Evolutionary conservation across 2,113 vertebrate species (phyloP), one percentile per base, ranked within the genome.

Genomic region (Hyperoodon ampullatus): DNA sequence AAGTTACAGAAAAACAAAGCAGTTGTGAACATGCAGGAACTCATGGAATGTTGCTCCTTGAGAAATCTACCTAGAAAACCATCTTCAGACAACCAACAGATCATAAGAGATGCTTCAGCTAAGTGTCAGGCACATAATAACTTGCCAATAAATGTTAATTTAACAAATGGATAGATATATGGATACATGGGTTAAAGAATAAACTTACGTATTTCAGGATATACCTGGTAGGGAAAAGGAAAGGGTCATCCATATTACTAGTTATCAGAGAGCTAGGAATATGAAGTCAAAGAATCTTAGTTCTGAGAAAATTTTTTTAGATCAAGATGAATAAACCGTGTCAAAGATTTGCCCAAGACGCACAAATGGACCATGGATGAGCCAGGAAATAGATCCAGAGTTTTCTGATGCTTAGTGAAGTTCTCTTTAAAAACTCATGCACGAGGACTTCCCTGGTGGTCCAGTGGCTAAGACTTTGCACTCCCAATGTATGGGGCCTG

Each of bases 321-420:
- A 35, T 91, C 10, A 77, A 94, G 66, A 85, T 88, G 63, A 87
- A 55, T 72, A 85, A 95, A 33, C 74, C 47, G 14, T 88, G 33
- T 80, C 53, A 88, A n/a, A 53, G 84, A 87, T 87, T 71, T 95
- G 55, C 21, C 19, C 53, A 78, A 71, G 21, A 92, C 33, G 11
- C 12, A 42, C 39, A 90, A 33, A 90, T 97, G 63, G 70, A 15
- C 55, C 0, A n/a, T 30, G 30, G 66, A 30, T 63, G 55, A 97
- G 68, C 61, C 83, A 89, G 53, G 55, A 92, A 95, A 75, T 15
- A 8, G 50, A 96, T 91, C 30, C 60, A 96, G 21, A 84, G 19
- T 74, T 91, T 94, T 97, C 72, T 65, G 33, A 74, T 82, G 24
- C 78, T 89, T 92, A 75, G 18, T 91, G 61, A 85, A 60, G 39